Base-by-base conservation (phyloP, 1,140 invertebrate genomes). In the Streblospio benedicti region DNA sequence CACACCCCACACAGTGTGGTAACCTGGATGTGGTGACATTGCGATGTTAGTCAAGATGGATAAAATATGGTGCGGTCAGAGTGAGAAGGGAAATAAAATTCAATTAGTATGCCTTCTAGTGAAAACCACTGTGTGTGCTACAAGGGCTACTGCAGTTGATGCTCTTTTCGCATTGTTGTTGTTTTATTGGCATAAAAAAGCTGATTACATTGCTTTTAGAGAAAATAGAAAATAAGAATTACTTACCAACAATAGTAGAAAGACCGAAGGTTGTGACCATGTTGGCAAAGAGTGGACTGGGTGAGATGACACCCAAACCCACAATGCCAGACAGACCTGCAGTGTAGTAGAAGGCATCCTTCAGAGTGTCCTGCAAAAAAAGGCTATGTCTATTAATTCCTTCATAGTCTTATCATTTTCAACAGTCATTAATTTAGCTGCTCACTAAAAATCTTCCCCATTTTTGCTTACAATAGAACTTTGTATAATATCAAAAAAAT, bases 1-100 rank as follows among this genome's bases (percentile, higher is more conserved):
- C 4, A 94, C 91, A 45, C 87, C 88, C 91, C 91, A 94, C 23
- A 94, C 91, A 3, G 90, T 93, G 77, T 93, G 89, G 77, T 92
- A 85, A 82, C 82, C 80, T 81, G 64, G 2, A 53, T 41, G n/a
- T 41, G 12, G 12, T 12, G 38, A 12, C 18, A 41, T 41, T 12
- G 12, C 12, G 12, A 18, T 12, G n/a, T 41, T 12, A 41, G 38
- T 18, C 12, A 12, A 18, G 38, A 41, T 41, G n/a, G 38, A 41
- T 12, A 12, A 12, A 41, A 41, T 41, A 41, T 41, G 12, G 12
- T 12, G 12, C 18, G 38, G 38, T 41, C 12, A 12, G 38, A 41
- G n/a, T 41, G 38, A 18, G 38, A 18, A 41, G n/a, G 38, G 38
- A 12, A 12, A 41, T 12, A 41, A 41, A 41, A 18, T 12, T 41